Evolutionary conservation across 2,888 invertebrate genomes (phyloP), one percentile per base, ranked within the genome.

Genomic region (Eupithecia vulgata): DNA sequence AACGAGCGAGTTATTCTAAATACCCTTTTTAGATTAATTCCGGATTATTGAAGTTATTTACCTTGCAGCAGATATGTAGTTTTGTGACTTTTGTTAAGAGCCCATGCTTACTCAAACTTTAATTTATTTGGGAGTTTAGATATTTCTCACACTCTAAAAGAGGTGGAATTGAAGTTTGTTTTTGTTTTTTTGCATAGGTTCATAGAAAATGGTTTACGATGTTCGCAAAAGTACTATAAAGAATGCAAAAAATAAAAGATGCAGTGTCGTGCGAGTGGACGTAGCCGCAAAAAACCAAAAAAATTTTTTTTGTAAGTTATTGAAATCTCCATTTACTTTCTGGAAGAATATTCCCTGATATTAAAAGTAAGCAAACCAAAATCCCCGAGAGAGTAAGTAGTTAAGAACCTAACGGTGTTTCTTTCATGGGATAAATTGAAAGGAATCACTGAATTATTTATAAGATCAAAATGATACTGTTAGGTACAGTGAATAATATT

Each of bases 361-460:
- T 15, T 34, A 61, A 34, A 61, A 34, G 34, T 34, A 30, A 59
- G 15, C 21, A 15, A 67, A 42, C 52, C 25, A 8, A 34, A 66
- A 71, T 42, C 34, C 68, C 64, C 68, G 8, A 42, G 13, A 72
- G 72, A 61, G 21, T 25, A 52, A 21, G 52, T 45, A 45, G 45
- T 17, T 45, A 45, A 45, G 45, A 17, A 45, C n/a, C 52, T 64
- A 30, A 42, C 30, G 67, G 21, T 62, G 61, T 57, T 45, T 66
- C n/a, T 35, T 34, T 62, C 52, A 40, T 57, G 34, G 62, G 34
- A 57, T 25, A 68, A 57, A 57, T 52, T 25, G 57, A 25, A 25
- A 57, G 57, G 25, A 35, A 45, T 59, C 72, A 4, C 59, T 72
- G 65, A 72, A 72, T 69, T 59, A 69, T 69, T n/a, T 66, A 68